Percentiles rank a stretch among this genome's conserved stretches.
phyloP scores from a whole-genome alignment of 1,140 invertebrate genomes.

The Procambarus virginalis region DNA sequence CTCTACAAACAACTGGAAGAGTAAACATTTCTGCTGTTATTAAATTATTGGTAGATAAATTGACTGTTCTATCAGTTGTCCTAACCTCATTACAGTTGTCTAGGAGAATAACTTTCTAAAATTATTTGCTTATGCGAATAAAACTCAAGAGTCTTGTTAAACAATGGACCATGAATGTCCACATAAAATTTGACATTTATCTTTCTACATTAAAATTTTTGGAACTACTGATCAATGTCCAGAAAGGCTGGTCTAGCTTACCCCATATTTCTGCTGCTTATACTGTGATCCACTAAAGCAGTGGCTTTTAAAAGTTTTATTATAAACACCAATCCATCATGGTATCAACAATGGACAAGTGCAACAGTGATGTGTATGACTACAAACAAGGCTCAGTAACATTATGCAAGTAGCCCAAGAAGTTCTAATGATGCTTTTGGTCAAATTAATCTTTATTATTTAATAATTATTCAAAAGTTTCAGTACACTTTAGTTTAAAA shows the following conservation, averaged over 20 bases:
- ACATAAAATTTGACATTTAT: not conserved
- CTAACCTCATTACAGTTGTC: too few species aligned
- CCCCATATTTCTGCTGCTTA: slow-evolving; percentile 66
- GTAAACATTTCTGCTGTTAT: too few species aligned
- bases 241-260: slow-evolving; percentile 66
- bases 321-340: slow-evolving; percentile 19
- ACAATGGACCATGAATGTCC: slow-evolving; percentile 8
- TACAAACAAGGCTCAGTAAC: not conserved
- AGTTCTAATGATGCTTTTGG: not conserved
- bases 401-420: not conserved
- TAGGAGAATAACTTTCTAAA: not conserved
- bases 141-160: not conserved
- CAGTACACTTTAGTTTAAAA: not conserved
- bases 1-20: too few species aligned
- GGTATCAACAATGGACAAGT: slow-evolving; percentile 7
- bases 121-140: not conserved
- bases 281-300: slow-evolving; percentile 59
- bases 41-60: too few species aligned
- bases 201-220: not conserved
- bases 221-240: not conserved
- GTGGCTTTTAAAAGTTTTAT: slow-evolving; percentile 50
- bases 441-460: not conserved
- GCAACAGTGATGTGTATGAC: not conserved
- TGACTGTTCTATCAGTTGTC: too few species aligned
- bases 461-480: not conserved